Conservation (phyloP, 2,888 invertebrate genomes). For the Drosophila demipolita region DNA sequence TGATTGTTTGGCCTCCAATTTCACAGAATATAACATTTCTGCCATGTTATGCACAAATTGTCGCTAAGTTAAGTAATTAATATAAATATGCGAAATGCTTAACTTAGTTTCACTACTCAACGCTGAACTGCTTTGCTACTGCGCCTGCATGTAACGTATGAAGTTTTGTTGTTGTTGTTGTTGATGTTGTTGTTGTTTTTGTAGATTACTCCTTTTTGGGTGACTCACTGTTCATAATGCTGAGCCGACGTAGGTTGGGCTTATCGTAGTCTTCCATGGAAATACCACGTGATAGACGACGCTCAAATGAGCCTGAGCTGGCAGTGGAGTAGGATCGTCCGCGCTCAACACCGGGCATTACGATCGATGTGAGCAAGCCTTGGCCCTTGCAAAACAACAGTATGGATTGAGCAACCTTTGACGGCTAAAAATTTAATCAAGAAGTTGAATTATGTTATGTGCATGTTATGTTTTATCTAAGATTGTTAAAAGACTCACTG, state of each 20-base stretch:
- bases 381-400: constrained; percentile 95
- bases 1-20: constrained; percentile 64
- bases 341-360: constrained; percentile 92
- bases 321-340: constrained; percentile 87
- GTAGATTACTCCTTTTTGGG: constrained; percentile 87
- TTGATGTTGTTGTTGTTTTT: neutral
- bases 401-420: constrained; percentile 93
- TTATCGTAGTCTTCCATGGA: constrained; percentile 94
- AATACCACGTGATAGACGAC: constrained; percentile 87
- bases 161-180: constrained; percentile 7
- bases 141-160: constrained; percentile 26
- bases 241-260: constrained; percentile 91
- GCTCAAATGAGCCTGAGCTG: constrained; percentile 86
- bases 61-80: constrained; percentile 54
- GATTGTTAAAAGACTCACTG: constrained; percentile 86
- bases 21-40: constrained; percentile 45
- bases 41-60: constrained; percentile 31
- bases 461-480: neutral
- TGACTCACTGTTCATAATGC: constrained; percentile 86
- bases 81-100: constrained; percentile 59
- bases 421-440: constrained; percentile 87
- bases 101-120: constrained; percentile 37
- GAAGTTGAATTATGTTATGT: neutral
- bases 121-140: constrained; percentile 27
- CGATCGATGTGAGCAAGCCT: constrained; percentile 92